These are phyloP conservation scores for Xiphophorus hellerii DNA, from an alignment of 2,113 vertebrate species.

Conservation along the genomic window DNA sequence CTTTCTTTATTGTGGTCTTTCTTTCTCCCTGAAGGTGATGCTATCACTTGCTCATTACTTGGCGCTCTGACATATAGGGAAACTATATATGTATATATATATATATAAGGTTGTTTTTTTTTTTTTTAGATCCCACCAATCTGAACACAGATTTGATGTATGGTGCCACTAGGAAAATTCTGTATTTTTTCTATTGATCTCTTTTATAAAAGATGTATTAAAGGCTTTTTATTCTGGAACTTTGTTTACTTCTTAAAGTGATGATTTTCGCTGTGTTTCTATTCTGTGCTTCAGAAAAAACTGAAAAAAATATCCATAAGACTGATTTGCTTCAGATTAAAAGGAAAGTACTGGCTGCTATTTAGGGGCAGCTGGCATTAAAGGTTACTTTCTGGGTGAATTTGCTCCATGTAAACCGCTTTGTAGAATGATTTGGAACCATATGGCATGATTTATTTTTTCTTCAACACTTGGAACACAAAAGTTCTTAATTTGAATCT, in stretches of 20 bases:
- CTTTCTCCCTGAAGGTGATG: constrained; percentile 66
- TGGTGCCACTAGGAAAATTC: constrained; percentile 3
- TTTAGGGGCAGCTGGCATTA: background rate
- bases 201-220: background rate
- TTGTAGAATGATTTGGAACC: background rate
- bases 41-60: constrained; percentile 72
- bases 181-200: background rate
- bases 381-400: background rate
- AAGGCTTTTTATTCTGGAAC: background rate
- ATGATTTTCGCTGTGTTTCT: background rate
- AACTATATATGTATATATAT: too few species aligned
- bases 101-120: constrained; percentile 31
- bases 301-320: too few species aligned
- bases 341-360: background rate
- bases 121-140: constrained; percentile 37
- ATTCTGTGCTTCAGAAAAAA: too few species aligned
- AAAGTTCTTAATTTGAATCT: background rate
- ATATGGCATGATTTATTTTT: background rate
- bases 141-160: constrained; percentile 44
- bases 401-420: background rate
- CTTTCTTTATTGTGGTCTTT: constrained; percentile 62
- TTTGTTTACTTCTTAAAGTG: background rate
- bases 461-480: background rate
- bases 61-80: constrained; percentile 14
- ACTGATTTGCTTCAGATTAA: background rate